phyloP scores from a whole-genome alignment of 2,113 vertebrate genomes.

The Triplophysa tibetana region DNA sequence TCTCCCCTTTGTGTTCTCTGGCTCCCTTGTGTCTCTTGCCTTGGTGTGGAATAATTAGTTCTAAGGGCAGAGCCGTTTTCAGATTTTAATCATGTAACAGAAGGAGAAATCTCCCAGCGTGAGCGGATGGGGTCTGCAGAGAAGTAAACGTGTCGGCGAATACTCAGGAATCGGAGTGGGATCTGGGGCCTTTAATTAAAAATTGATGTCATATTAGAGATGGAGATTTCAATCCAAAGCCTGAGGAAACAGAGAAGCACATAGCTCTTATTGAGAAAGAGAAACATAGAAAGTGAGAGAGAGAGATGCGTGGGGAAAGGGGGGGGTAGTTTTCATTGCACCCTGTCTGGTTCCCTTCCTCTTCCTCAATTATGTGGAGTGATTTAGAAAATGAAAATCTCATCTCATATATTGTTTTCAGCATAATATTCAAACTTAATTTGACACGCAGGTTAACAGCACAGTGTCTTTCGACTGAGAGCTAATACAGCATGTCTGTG shows the following conservation, averaged over 20 bases:
- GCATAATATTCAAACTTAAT: conserved; percentile 50
- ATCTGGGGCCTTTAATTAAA: conserved; percentile 74
- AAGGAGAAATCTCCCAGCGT: conserved; percentile 64
- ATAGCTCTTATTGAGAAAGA: conserved; percentile 62
- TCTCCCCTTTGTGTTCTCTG: conserved; percentile 48
- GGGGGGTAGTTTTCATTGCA: conserved; percentile 30
- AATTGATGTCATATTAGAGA: conserved; percentile 75
- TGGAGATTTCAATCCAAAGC: conserved; percentile 71
- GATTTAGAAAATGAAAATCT: conserved; percentile 55
- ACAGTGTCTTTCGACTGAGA: conserved; percentile 11
- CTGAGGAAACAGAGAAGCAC: conserved; percentile 58
- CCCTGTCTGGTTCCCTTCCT: conserved; percentile 16
- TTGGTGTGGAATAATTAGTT: conserved; percentile 71
- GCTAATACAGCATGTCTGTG: not conserved
- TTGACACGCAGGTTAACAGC: conserved; percentile 45
- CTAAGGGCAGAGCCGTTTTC: conserved; percentile 68
- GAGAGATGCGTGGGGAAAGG: not conserved
- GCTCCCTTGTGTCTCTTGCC: conserved; percentile 44
- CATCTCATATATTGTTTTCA: conserved; percentile 51
- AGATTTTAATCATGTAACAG: conserved; percentile 74
- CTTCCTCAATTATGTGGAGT: conserved; percentile 39
- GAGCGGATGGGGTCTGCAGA: conserved; percentile 66
- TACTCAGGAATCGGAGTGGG: conserved; percentile 67
- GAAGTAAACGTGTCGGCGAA: conserved; percentile 58
- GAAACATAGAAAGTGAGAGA: conserved; percentile 6